phyloP scores from a whole-genome alignment of 2,113 vertebrate species.

The Carollia perspicillata region DNA sequence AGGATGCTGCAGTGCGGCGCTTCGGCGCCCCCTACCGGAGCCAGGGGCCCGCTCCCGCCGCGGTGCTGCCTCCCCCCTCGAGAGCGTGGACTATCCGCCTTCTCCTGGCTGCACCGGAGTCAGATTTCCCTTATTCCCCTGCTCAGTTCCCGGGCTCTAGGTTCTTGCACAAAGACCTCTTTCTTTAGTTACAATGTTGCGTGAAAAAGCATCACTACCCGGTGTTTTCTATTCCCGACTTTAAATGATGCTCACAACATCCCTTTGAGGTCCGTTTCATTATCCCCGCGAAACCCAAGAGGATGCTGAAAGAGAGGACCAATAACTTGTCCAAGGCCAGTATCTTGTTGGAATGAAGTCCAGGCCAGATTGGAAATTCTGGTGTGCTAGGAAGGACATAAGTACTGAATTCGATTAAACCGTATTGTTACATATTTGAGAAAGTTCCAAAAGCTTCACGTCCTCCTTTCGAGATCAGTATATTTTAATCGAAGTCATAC shows the following conservation, averaged over 20 bases:
- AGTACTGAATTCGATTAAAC: not conserved
- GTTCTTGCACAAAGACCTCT: not conserved
- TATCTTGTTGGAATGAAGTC: not conserved
- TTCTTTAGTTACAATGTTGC: not conserved
- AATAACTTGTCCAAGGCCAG: not conserved
- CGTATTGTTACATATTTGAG: not conserved
- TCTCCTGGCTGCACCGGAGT: accelerated
- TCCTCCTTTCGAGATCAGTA: not conserved
- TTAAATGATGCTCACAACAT: not conserved
- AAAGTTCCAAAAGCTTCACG: not conserved
- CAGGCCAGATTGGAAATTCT: not conserved
- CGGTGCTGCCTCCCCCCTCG: accelerated
- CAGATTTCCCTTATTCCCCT: not conserved
- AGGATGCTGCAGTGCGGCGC: constrained; percentile 47
- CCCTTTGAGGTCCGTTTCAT: not conserved
- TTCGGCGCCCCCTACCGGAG: constrained; percentile 70
- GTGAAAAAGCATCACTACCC: not conserved
- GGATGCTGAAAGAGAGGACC: not conserved
- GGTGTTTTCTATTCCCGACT: not conserved
- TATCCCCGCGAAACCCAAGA: not conserved
- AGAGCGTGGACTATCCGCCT: accelerated
- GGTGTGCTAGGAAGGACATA: not conserved
- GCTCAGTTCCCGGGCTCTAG: not conserved
- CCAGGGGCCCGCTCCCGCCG: accelerated
- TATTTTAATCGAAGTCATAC: not conserved